Evolutionary conservation across 2,113 vertebrate genomes (phyloP).

Genomic region (Phalacrocorax brasilianus): DNA sequence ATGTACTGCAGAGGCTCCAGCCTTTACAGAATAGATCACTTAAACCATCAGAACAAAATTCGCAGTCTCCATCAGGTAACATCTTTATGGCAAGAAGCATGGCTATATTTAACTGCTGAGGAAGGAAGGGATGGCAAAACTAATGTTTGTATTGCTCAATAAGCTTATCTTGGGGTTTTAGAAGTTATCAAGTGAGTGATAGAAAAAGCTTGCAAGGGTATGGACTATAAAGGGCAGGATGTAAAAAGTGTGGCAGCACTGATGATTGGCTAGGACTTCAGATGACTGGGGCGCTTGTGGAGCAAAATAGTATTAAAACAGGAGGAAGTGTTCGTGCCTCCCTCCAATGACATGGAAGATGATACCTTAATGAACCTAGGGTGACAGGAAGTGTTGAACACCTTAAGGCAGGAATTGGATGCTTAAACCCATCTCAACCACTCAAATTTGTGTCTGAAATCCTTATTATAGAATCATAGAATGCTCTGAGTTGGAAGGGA

Average conservation of each 20-base stretch:
- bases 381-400: neutral
- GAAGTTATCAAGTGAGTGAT: neutral
- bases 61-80: constrained; percentile 68
- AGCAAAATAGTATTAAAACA: neutral
- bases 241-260: neutral
- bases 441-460: neutral
- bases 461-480: neutral
- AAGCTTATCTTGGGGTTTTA: neutral
- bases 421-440: neutral
- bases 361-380: neutral
- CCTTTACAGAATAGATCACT: neutral
- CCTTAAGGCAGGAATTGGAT: neutral
- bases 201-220: neutral
- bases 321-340: neutral
- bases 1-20: neutral
- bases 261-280: neutral
- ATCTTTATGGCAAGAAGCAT: neutral
- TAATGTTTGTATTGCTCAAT: neutral
- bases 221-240: neutral
- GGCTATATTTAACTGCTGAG: neutral
- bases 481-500: too few relatives aligned
- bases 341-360: neutral
- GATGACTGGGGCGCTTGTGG: neutral
- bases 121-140: neutral
- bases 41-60: constrained; percentile 33